These are phyloP conservation scores for Lacerta bilineata DNA, from an alignment of 2,797 vertebrate genomes.

Conservation along the genomic window DNA sequence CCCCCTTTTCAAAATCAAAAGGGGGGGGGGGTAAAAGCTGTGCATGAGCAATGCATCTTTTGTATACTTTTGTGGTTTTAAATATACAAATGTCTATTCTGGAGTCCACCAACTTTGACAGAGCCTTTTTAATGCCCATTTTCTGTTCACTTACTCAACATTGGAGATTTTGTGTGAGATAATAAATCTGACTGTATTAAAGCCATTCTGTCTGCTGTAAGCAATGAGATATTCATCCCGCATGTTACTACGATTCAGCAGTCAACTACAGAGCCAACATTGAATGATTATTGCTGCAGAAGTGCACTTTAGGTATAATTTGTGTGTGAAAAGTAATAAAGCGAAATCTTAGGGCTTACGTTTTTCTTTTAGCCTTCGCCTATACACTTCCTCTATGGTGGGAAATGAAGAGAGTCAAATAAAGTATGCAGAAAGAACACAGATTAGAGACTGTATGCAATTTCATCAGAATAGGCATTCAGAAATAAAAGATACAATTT, in stretches of 20 bases:
- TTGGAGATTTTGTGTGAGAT: conserved; percentile 34
- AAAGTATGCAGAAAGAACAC: conserved; percentile 74
- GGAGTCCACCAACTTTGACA: conserved; percentile 59
- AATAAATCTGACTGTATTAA: conserved; percentile 25
- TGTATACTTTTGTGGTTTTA: neutral
- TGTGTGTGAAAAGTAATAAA: conserved; percentile 62
- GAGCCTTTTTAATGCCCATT: conserved; percentile 37
- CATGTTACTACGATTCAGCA: conserved; percentile 48
- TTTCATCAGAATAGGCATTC: conserved; percentile 56
- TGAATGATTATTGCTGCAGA: conserved; percentile 64
- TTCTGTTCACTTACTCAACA: conserved; percentile 35
- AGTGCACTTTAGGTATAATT: conserved; percentile 56
- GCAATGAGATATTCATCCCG: conserved; percentile 47
- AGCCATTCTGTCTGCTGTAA: conserved; percentile 62
- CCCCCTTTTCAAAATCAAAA: neutral
- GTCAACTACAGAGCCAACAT: conserved; percentile 48
- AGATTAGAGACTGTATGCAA: conserved; percentile 68
- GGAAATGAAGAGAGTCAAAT: conserved; percentile 78
- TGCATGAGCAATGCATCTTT: neutral
- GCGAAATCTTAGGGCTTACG: conserved; percentile 80
- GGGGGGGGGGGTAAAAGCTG: no score
- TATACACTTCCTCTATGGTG: conserved; percentile 88
- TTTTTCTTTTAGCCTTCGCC: conserved; percentile 88
- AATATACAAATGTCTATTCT: neutral
- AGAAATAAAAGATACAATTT: conserved; percentile 40